A percentile compares a stretch with the other conserved stretches of the same genome.
These are phyloP conservation scores for Meriones psammophilus DNA, from an alignment of 2,797 vertebrate genomes.

Conservation along the genomic window DNA sequence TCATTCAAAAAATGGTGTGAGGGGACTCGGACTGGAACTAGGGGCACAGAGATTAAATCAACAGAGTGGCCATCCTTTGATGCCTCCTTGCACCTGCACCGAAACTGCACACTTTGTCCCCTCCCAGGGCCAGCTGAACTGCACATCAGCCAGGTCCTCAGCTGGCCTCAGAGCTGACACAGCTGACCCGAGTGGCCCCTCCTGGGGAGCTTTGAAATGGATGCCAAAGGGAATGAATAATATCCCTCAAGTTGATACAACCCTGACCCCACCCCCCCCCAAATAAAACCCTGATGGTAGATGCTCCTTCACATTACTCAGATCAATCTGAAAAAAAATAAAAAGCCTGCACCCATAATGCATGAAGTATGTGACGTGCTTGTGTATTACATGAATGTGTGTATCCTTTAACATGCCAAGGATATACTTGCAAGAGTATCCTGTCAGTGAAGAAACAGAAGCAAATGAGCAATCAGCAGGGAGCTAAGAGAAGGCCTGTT, in stretches of 20 bases:
- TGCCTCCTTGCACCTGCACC: neutral
- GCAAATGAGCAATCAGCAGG: neutral
- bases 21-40: neutral
- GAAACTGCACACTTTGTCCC: conserved; percentile 57
- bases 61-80: conserved; percentile 57
- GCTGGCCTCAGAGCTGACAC: conserved; percentile 58
- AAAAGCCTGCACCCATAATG: too few relatives aligned
- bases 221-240: conserved; percentile 65
- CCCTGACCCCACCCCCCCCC: neutral
- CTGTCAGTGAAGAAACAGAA: neutral
- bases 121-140: neutral
- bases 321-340: neutral
- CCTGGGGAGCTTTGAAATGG: conserved; percentile 73
- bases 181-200: conserved; percentile 10
- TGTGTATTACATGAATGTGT: neutral
- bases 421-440: neutral
- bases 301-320: conserved; percentile 2
- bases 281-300: neutral
- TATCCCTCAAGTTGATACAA: neutral
- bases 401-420: neutral
- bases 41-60: conserved; percentile 53
- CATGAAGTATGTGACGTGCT: neutral
- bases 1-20: conserved; percentile 43
- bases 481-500: neutral
- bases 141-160: conserved; percentile 26